These are phyloP conservation scores for Callitettix versicolor DNA, from an alignment of 1,140 invertebrate species.

Conservation along the genomic window DNA sequence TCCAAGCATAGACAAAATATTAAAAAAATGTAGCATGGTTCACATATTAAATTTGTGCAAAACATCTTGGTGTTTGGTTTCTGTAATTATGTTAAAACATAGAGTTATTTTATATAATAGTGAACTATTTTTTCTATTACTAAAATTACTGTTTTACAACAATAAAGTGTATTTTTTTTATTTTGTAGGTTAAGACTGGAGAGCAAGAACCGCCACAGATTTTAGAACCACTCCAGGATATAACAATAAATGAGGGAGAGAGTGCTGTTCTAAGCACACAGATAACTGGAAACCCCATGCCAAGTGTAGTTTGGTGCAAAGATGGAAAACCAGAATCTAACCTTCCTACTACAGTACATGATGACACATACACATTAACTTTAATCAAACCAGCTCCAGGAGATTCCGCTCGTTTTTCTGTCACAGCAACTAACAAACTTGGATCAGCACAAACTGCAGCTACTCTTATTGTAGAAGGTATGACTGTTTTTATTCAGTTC, in stretches of 20 bases:
- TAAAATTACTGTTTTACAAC: no score
- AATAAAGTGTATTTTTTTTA: no score
- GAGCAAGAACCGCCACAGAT: conserved; percentile 68
- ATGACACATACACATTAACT: conserved; percentile 55
- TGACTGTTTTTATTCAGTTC: no score
- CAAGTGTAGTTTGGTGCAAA: conserved; percentile 67
- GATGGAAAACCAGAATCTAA: conserved; percentile 51
- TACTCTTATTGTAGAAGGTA: conserved; percentile 71
- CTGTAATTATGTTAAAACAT: no score
- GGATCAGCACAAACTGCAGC: conserved; percentile 65
- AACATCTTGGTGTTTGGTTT: no score
- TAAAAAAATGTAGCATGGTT: no score
- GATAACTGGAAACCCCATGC: conserved; percentile 69
- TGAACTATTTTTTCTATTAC: no score
- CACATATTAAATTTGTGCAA: no score
- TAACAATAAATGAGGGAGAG: conserved; percentile 66
- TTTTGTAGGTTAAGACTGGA: conserved; percentile 53
- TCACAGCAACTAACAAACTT: conserved; percentile 66
- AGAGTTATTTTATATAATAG: no score
- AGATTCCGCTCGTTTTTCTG: conserved; percentile 67
- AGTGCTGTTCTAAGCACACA: conserved; percentile 61
- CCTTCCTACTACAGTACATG: conserved; percentile 38
- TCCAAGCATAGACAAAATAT: no score
- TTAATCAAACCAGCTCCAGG: conserved; percentile 49
- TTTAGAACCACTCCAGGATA: conserved; percentile 61